Conservation (phyloP, 2,888 invertebrate genomes). For the Amphiduros pacificus region DNA sequence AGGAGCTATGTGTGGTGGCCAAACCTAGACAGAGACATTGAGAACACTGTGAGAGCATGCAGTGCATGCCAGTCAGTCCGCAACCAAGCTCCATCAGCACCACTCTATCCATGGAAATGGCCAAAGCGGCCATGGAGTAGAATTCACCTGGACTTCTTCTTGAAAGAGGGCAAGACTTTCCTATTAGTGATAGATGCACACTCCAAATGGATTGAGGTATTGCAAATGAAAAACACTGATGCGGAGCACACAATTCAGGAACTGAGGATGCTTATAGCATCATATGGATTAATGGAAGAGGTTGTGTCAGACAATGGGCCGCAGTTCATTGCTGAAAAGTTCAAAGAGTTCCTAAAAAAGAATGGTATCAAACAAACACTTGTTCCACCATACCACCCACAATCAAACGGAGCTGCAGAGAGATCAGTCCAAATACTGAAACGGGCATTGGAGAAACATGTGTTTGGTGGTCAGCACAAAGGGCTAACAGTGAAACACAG, state of each 20-base stretch:
- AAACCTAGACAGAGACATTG: not conserved
- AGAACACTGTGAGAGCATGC: not conserved
- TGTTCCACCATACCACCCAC: not conserved
- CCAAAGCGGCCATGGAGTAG: not conserved
- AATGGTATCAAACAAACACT: not conserved
- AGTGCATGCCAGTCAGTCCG: not conserved
- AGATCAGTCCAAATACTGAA: not conserved
- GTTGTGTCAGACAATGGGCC: conserved; percentile 1
- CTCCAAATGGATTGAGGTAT: not conserved
- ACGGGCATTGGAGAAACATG: not conserved
- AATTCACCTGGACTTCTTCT: not conserved
- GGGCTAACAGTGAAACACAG: not conserved
- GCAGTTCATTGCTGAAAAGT: not conserved
- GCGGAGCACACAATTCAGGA: not conserved
- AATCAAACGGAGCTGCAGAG: not conserved
- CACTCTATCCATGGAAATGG: not conserved
- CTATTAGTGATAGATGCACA: not conserved
- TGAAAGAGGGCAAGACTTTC: not conserved
- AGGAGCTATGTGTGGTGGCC: conserved; percentile 11
- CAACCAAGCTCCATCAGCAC: not conserved
- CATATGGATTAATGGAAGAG: not conserved
- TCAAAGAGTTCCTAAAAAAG: not conserved
- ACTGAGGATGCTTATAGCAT: too few relatives aligned
- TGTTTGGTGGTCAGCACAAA: not conserved
- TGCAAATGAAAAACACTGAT: not conserved